Base-by-base conservation (phyloP, 2,888 invertebrate genomes). In the Eristalis pertinax region DNA sequence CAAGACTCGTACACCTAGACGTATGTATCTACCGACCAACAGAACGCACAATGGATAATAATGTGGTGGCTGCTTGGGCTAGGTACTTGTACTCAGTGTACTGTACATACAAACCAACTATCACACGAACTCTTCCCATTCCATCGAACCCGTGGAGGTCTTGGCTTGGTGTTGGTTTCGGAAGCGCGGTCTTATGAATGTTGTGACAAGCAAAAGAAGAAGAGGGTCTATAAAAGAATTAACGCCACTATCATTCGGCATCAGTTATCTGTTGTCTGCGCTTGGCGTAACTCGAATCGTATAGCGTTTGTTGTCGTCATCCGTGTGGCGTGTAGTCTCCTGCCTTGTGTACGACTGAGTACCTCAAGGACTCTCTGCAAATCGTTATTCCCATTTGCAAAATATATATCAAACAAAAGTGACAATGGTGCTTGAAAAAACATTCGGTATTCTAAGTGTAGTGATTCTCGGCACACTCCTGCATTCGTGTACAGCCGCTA, bases 251-350 rank as follows among this genome's bases (percentile, higher is more conserved):
- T 90, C 90, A 89, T 90, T 89, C 81, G 89, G 90, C 93, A 93
- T 94, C 94, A 95, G 95, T 95, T 93, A 94, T 93, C 94, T 93
- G 93, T 93, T 92, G 93, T 91, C 91, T 91, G 91, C 92, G 93
- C 93, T 91, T 92, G 93, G 92, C 93, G 90, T 91, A 90, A 90
- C 86, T 83, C 75, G 70, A 77, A 70, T 74, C 73, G 78, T 50
- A 67, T 76, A 79, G 38, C 80, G 84, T 87, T 65, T 43, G 50
- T 69, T 60, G 67, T 50, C 19, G 50, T 24, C 56, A 65, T 67
- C 62, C 50, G 56, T 70, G 84, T 74, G 19, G 19, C 74, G 80
- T 80, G 84, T 72, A 22, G 58, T 56, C 22, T 22, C 60, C 4
- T 60, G 4, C 60, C 22, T 26, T 26, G 24, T 60, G 69, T 74